Evolutionary conservation across 2,888 invertebrate species (phyloP).

Genomic region (Plutella xylostella): DNA sequence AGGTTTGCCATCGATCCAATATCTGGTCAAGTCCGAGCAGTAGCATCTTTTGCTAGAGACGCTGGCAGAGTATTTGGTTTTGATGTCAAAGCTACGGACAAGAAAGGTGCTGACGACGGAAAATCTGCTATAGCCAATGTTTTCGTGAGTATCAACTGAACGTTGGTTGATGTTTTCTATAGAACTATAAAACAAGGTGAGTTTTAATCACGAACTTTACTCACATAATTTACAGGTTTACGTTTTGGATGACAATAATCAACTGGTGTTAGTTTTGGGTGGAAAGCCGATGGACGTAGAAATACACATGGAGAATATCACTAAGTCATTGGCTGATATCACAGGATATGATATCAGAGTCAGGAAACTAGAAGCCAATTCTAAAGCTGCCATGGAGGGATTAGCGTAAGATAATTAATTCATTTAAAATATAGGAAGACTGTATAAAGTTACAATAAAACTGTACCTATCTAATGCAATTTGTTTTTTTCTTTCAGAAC

Average conservation of each 20-base stretch:
- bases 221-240: constrained; percentile 75
- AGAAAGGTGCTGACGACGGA: constrained; percentile 83
- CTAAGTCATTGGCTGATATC: constrained; percentile 74
- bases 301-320: constrained; percentile 76
- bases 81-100: constrained; percentile 89
- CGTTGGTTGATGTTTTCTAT: background rate
- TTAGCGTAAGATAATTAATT: constrained; percentile 68
- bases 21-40: constrained; percentile 80
- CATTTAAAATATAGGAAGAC: background rate
- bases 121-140: constrained; percentile 87
- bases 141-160: constrained; percentile 73
- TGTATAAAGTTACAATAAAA: background rate
- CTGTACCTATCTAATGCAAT: background rate
- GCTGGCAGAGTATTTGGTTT: constrained; percentile 86
- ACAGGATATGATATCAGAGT: constrained; percentile 85
- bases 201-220: too few relatives aligned
- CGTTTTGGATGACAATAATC: constrained; percentile 83
- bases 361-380: constrained; percentile 81
- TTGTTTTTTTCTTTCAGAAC: constrained; percentile 69
- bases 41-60: constrained; percentile 75
- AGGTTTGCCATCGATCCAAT: constrained; percentile 83
- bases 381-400: constrained; percentile 74
- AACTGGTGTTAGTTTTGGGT: constrained; percentile 82
- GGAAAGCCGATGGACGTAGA: constrained; percentile 83
- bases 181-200: background rate